Evolutionary conservation across 2,113 vertebrate species (phyloP), one percentile per base, ranked within the genome.

Genomic region (Chrysochloris asiatica): DNA sequence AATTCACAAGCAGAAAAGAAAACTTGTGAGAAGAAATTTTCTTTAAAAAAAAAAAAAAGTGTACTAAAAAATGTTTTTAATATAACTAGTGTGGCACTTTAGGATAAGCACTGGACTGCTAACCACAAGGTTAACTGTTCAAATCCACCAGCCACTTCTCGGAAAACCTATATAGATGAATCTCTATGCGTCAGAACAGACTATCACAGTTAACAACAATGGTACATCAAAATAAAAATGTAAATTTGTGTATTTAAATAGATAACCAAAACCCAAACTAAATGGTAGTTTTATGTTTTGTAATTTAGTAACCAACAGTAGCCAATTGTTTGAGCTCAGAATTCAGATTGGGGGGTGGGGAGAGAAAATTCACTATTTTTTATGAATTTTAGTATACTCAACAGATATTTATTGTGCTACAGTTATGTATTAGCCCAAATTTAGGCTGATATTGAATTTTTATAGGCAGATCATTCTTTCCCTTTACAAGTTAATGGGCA

Each of bases 331-430:
- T 89, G 33, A 93, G 6, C 36, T 91, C 28, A 71, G 79, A 75
- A 59, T 92, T 72, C 84, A 89, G 24, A 76, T 59, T 88, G 16
- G 88, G 33, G 12, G 26, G 22, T 63, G 61, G 11, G 16, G 30
- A 3, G 21, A 33, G 17, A 4, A 45, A 86, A 92, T 69, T 76
- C 76, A 76, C 86, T 48, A 2, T 61, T 45, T 92, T 89, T 21
- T 69, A 7, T 94, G 77, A 77, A 5, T 71, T 76, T 92, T 84
- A 59, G 14, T 88, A 85, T 47, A 30, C 21, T 93, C 36, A 67
- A 1, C 78, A 52, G 54, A 33, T 47, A 50, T 63, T 92, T 80
- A 59, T 21, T 89, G 3, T 75, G 0, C 4, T 30, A 21, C 59
- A 61, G 26, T 28, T 26, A 30, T 61, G 82, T 33, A 0, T 63